These are phyloP conservation scores for Bilobella aurantiaca DNA, from an alignment of 1,140 invertebrate species.

Conservation along the genomic window DNA sequence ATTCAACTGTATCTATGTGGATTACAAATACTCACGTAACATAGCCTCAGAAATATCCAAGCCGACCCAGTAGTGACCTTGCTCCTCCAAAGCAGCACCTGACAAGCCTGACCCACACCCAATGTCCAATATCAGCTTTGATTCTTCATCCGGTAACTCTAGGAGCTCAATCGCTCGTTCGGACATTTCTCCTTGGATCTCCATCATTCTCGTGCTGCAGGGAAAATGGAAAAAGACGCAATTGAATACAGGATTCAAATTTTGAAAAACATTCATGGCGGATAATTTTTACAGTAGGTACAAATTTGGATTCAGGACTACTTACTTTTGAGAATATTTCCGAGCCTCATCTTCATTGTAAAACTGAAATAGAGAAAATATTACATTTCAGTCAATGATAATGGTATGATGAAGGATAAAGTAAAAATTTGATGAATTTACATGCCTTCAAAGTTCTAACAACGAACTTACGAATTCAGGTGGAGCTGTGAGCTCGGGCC, in stretches of 20 bases:
- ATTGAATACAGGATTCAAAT: too few species aligned
- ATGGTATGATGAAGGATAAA: too few species aligned
- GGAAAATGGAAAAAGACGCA: conserved; percentile 11
- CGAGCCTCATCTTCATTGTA: conserved; percentile 90
- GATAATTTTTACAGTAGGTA: background rate
- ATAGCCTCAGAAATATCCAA: conserved; percentile 89
- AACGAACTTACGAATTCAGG: too few species aligned
- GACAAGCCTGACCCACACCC: conserved; percentile 97
- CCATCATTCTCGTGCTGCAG: conserved; percentile 83
- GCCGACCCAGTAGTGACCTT: conserved; percentile 88
- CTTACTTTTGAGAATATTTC: conserved; percentile 92
- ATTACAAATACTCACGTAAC: conserved; percentile 61
- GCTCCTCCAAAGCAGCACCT: conserved; percentile 80
- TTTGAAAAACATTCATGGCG: too few species aligned
- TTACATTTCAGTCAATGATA: too few species aligned
- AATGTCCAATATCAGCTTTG: conserved; percentile 79
- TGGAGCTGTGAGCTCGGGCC: too few species aligned
- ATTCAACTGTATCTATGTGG: background rate
- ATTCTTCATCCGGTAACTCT: conserved; percentile 61
- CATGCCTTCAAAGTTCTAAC: too few species aligned
- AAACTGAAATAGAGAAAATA: too few species aligned
- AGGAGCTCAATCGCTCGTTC: conserved; percentile 89
- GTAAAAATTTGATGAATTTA: too few species aligned
- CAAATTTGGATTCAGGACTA: too few species aligned
- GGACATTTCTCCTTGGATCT: conserved; percentile 89